phyloP scores from a whole-genome alignment of 2,113 vertebrate genomes.

The Callipepla squamata region DNA sequence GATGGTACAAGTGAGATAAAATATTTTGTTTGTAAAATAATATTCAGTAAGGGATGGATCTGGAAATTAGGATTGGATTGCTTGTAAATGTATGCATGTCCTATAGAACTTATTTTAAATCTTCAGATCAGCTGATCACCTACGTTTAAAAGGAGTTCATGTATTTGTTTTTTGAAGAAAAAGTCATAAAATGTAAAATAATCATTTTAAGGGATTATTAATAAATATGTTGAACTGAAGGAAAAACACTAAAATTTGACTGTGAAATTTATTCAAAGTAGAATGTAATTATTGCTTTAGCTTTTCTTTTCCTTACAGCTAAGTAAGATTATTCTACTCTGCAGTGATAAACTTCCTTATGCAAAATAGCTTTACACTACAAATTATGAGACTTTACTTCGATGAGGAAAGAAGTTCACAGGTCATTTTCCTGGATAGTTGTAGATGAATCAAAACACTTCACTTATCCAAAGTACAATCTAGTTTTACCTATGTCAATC shows the following conservation, averaged over 20 bases:
- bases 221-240: not conserved
- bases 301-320: constrained; percentile 14
- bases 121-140: not conserved
- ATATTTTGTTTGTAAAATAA: not conserved
- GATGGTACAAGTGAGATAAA: not conserved
- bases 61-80: not conserved
- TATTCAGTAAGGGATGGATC: not conserved
- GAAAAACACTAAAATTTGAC: not conserved
- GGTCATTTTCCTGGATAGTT: not conserved
- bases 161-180: not conserved
- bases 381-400: not conserved
- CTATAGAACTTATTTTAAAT: not conserved
- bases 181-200: not conserved
- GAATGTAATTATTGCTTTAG: not conserved
- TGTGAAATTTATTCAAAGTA: not conserved
- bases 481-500: not conserved
- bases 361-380: constrained; percentile 34
- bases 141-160: not conserved
- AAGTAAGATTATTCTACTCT: not conserved
- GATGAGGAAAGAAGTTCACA: not conserved
- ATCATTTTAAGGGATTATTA: too few relatives aligned
- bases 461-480: not conserved
- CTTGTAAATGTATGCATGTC: not conserved
- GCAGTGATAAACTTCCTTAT: constrained; percentile 15
- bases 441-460: constrained; percentile 10